Evolutionary conservation across 2,113 vertebrate genomes (phyloP).

Genomic region (Caretta caretta): DNA sequence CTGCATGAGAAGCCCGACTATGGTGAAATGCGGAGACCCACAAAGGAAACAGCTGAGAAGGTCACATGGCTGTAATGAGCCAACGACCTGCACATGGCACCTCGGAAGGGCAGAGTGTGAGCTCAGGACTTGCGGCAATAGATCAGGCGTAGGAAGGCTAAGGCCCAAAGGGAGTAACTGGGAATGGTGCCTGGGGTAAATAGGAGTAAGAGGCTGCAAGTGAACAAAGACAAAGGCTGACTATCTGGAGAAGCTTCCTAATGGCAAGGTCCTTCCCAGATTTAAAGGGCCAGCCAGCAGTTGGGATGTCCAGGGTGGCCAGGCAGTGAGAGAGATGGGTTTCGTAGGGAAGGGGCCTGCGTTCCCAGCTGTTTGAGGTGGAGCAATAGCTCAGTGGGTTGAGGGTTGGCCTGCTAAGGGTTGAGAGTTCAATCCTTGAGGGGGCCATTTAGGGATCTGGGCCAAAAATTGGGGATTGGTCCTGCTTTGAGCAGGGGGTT

Average conservation of each 20-base stretch:
- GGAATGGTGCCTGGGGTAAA: background rate
- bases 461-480: too few relatives aligned
- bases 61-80: background rate
- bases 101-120: background rate
- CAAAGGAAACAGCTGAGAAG: background rate
- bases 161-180: background rate
- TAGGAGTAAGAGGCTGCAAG: background rate
- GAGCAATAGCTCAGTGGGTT: too few relatives aligned
- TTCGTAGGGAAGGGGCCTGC: background rate
- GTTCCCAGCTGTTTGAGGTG: background rate
- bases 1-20: too few relatives aligned
- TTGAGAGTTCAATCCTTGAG: too few relatives aligned
- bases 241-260: background rate
- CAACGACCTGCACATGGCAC: background rate
- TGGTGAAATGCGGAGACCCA: background rate
- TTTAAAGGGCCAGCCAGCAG: background rate
- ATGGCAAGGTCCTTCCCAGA: background rate
- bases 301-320: background rate
- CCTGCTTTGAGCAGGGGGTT: too few relatives aligned
- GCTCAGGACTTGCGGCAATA: background rate
- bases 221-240: background rate
- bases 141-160: background rate
- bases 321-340: background rate
- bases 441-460: too few relatives aligned
- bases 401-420: too few relatives aligned